phyloP scores from a whole-genome alignment of 2,113 vertebrate species.

The Toxostoma redivivum region DNA sequence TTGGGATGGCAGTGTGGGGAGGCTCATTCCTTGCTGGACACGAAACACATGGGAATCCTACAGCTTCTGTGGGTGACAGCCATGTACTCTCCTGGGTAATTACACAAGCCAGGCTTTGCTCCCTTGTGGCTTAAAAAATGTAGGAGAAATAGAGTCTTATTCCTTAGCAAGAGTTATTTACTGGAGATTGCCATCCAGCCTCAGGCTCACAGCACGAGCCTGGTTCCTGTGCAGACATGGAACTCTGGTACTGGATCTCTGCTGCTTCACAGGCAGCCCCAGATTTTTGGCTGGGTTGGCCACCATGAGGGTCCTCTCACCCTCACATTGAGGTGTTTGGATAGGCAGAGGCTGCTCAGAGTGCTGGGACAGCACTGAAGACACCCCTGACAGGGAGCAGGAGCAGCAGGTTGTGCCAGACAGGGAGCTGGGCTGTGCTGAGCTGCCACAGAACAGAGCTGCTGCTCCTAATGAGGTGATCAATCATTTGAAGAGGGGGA shows the following conservation, averaged over 20 bases:
- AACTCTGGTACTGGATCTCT: neutral
- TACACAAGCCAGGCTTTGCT: neutral
- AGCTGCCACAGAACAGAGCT: neutral
- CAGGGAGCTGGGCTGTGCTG: neutral
- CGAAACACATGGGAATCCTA: rapidly evolving
- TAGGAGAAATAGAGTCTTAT: neutral
- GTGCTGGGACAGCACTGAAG: neutral
- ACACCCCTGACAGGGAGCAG: neutral
- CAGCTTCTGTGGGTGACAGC: neutral
- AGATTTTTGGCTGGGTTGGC: neutral
- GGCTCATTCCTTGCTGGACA: neutral
- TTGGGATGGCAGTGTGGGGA: neutral
- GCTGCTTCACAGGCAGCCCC: rapidly evolving
- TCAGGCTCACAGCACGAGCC: neutral
- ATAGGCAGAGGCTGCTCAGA: neutral
- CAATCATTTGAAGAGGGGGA: neutral
- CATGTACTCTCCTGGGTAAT: neutral
- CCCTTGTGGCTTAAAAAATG: neutral
- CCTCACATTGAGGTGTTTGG: neutral
- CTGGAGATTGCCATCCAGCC: neutral
- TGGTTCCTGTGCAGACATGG: neutral
- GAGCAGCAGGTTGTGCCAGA: neutral
- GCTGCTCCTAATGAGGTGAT: neutral
- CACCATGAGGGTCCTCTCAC: rapidly evolving
- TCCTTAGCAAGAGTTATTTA: neutral